Evolutionary conservation across 2,888 invertebrate genomes (phyloP), one percentile per base, ranked within the genome.

Genomic region (Andrena chrysosceles): DNA sequence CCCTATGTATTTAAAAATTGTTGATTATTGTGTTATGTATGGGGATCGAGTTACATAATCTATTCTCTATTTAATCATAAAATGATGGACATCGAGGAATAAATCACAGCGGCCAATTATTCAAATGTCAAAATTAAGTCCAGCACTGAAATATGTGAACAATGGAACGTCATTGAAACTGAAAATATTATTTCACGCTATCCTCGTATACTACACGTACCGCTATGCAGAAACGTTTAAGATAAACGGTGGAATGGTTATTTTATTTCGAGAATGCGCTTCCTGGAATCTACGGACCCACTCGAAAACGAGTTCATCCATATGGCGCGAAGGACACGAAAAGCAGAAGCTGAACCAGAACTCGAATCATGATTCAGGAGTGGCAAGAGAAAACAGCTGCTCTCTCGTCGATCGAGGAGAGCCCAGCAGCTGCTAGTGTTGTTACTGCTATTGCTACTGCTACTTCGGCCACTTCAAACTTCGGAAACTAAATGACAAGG

Each of bases 381-480:
- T 64, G 63, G 74, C 69, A 60, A 75, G 80, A 81, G 76, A 83
- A 78, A 77, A 89, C 87, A 88, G 83, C 87, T 88, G 89, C 72
- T 77, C 83, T 66, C 82, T 75, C 81, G 52, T 71, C 60, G 76
- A 71, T 85, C 70, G 62, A 76, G 35, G 77, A 77, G 84, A 77
- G 69, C 67, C 42, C 60, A 52, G 83, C 87, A 88, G 87, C 87
- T 88, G 89, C 80, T 80, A 70, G 73, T 84, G 70, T 66, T 68
- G 54, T 60, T 69, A 42, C 77, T 68, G 71, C 64, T 52, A 48
- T 63, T 77, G 60, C 59, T 60, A 35, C 70, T 31, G 56, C 26
- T 68, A 59, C 60, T n/a, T n/a, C n/a, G 26, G 49, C 56, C 67
- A 72, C 70, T 80, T 75, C n/a, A 56, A 48, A 42, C 69, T 70